These are phyloP conservation scores for Procambarus clarkii DNA, from an alignment of 1,140 invertebrate genomes.

Conservation along the genomic window DNA sequence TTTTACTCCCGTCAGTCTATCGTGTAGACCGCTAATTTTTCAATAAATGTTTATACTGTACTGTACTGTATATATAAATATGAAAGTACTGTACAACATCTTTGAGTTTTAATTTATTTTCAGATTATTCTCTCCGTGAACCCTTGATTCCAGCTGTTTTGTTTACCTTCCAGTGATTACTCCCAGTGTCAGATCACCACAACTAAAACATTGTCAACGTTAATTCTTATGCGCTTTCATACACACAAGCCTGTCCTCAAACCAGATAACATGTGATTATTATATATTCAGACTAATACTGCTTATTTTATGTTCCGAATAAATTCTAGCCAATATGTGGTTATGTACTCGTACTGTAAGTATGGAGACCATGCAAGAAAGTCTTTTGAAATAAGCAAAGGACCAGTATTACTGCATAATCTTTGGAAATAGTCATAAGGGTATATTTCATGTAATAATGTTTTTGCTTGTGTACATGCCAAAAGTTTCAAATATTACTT, in stretches of 20 bases:
- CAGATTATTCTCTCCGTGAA: not conserved
- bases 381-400: not conserved
- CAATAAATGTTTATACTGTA: not conserved
- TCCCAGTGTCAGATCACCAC: not conserved
- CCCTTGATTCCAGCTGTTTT: not conserved
- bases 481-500: not conserved
- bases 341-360: not conserved
- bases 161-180: not conserved
- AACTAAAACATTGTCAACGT: not conserved
- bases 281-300: not conserved
- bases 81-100: not conserved
- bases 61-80: not conserved
- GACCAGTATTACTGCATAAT: not conserved
- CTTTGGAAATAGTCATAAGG: not conserved
- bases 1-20: too few species aligned
- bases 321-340: not conserved
- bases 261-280: not conserved
- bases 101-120: not conserved
- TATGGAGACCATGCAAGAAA: not conserved
- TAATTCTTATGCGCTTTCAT: not conserved
- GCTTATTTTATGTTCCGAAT: not conserved
- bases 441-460: not conserved
- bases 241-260: not conserved
- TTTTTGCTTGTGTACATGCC: not conserved
- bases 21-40: too few species aligned